Base-by-base conservation (phyloP, 2,888 invertebrate genomes). In the Cerceris rybyensis region DNA sequence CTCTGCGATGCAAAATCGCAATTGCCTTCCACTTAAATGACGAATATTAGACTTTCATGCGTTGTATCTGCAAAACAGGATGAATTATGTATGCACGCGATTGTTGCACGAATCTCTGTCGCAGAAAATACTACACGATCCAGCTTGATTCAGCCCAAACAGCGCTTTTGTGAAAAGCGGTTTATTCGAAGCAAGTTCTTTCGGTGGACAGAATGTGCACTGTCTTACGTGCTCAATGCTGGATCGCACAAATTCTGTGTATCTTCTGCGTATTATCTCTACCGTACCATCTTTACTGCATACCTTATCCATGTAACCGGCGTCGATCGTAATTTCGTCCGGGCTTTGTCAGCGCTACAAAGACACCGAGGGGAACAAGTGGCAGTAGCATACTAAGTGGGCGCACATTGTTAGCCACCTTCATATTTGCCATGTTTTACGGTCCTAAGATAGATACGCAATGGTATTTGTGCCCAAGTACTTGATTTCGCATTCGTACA, bases 311-410 rank as follows among this genome's bases (percentile, higher is more conserved):
- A 57, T 63, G 78, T 76, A 70, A 13, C 13, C 43, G 66, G 65
- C 65, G 77, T 78, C 73, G 79, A 79, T 79, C 79, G 79, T 77
- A 77, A 77, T 61, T 76, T 52, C 55, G 28, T 73, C 63, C 65
- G 42, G 52, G 58, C 77, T 69, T 79, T 77, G 79, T 77, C 78
- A 78, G 70, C 54, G 42, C 14, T 13, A 49, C 46, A 28, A 50
- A 42, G 54, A 58, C 46, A 16, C 6, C 28, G 14, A 52, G 39
- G 57, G 28, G 46, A 64, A 65, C 61, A 70, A 70, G 77, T 46
- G 60, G 61, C 75, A 66, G 66, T 78, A 70, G 57, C 75, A 41
- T 50, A 16, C 52, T 77, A 75, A 77, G 70, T 70, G 64, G 46
- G 75, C 46, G 75, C 42, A 46, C 77, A 70, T 75, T 75, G 75